Base-by-base conservation (phyloP, 2,113 vertebrate species). In the Ctenomys sociabilis region DNA sequence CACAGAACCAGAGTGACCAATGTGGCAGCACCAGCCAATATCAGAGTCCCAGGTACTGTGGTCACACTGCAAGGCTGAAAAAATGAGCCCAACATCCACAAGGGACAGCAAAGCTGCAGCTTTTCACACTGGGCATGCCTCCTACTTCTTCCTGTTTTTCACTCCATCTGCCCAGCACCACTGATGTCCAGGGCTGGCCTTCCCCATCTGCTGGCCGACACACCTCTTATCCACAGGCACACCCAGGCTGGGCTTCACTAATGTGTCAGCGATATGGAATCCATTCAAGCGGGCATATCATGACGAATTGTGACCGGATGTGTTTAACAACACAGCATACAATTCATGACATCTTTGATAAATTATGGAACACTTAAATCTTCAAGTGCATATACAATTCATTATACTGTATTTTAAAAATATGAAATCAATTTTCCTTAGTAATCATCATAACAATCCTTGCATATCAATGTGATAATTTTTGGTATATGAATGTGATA, bases 361-460 rank as follows among this genome's bases (percentile, higher is more conserved):
- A 96, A 87, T 43, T 84, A 61, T 5, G 6, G 54, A 66, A 90
- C 13, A 91, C 26, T 49, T 82, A 66, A 40, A 11, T 5, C 61
- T 63, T 93, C 88, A 72, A 92, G 85, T 89, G 40, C 17, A 82
- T 73, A 70, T 52, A 32, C 89, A 49, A 94, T 80, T 91, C 43
- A 94, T 80, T 87, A 43, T 68, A 19, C 3, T 78, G 85, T 72
- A 43, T 82, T 83, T 86, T 73, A 45, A 68, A 6, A 16, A 35
- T n/a, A 90, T 72, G 35, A 90, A 75, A 85, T 85, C 54, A 37
- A 86, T 92, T 94, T 84, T 6, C 10, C 43, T 93, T n/a, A 95
- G 90, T 1, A 68, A 59, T 73, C 87, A 30, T 88, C 82, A 90
- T 26, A 96, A 21, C 32, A 96, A 21, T 52, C 49, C 14, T 86